phyloP scores from a whole-genome alignment of 2,888 invertebrate genomes.

The Tuta absoluta region DNA sequence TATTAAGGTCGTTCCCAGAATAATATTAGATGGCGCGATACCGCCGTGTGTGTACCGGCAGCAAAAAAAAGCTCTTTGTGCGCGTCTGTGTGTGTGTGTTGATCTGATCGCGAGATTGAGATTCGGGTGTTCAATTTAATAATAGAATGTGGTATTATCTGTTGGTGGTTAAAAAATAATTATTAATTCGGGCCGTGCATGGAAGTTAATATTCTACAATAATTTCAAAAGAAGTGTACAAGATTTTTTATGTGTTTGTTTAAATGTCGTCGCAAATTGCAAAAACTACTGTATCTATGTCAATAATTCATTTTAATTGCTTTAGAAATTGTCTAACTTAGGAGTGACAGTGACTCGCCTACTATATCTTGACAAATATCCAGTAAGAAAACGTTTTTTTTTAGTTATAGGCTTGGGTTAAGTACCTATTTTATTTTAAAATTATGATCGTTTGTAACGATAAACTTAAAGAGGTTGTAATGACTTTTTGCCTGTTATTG shows the following conservation, averaged over 20 bases:
- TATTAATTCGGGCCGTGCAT: neutral
- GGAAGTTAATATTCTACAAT: no score
- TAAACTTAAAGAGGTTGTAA: neutral
- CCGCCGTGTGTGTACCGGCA: conserved; percentile 61
- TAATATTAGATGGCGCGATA: conserved; percentile 81
- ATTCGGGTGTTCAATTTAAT: conserved; percentile 16
- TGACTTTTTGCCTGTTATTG: neutral
- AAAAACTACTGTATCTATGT: no score
- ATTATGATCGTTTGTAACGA: neutral
- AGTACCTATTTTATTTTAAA: neutral
- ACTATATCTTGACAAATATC: no score
- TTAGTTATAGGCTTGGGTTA: no score
- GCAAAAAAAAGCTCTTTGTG: conserved; percentile 47
- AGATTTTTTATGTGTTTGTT: no score
- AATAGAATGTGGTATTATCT: conserved; percentile 7
- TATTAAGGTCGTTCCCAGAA: conserved; percentile 83
- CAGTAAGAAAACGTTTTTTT: no score
- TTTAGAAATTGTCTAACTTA: no score
- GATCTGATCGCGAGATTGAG: conserved; percentile 11
- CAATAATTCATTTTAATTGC: no score
- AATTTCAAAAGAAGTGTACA: no score
- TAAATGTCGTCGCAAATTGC: no score
- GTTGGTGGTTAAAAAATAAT: neutral
- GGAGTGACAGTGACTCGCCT: no score
- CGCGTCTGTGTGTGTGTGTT: neutral